Evolutionary conservation across 2,113 vertebrate species (phyloP).

Genomic region (Ranitomeya imitator): DNA sequence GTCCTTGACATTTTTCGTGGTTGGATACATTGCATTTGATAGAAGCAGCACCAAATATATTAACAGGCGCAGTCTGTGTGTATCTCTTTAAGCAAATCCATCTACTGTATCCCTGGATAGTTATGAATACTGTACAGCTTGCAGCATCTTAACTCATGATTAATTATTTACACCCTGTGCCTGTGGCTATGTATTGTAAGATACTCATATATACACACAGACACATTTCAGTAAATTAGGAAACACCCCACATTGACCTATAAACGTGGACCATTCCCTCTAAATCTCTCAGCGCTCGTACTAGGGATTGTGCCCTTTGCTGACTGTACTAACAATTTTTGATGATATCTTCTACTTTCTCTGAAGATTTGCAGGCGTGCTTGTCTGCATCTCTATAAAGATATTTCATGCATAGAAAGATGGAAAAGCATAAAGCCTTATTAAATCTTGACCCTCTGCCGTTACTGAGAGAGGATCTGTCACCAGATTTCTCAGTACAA

Average conservation of each 20-base stretch:
- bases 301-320: slow-evolving; percentile 1
- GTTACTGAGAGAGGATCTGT: background rate
- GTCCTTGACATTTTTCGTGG: too few species aligned
- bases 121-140: background rate
- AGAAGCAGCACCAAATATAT: too few species aligned
- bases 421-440: background rate
- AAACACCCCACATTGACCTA: slow-evolving; percentile 3
- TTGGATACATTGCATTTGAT: too few species aligned
- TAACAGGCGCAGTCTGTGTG: too few species aligned
- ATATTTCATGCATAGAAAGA: background rate
- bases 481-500: too few species aligned
- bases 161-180: background rate
- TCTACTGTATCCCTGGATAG: background rate
- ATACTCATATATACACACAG: background rate
- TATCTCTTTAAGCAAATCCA: background rate
- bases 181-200: background rate
- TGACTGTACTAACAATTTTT: slow-evolving; percentile 6
- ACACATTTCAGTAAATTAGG: background rate
- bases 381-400: background rate
- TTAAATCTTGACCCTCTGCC: background rate
- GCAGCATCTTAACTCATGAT: background rate
- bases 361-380: background rate
- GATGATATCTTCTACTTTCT: background rate
- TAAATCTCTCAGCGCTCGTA: background rate
- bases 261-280: background rate